These are phyloP conservation scores for Hirtodrosophila confusa DNA, from an alignment of 2,888 invertebrate genomes.

Conservation along the genomic window DNA sequence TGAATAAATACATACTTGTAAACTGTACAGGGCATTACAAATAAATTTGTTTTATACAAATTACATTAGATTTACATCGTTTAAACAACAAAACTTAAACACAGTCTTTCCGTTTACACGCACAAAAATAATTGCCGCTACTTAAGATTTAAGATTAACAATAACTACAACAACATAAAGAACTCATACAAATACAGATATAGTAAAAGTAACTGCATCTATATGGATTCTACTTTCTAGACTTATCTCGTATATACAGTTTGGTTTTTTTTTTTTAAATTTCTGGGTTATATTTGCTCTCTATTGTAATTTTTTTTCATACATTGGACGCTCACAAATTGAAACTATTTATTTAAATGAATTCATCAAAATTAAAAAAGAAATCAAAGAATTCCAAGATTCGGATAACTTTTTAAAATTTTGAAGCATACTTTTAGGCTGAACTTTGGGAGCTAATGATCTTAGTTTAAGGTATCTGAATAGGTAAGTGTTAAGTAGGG, in stretches of 20 bases:
- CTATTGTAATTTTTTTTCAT: constrained; percentile 1
- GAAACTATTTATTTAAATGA: background rate
- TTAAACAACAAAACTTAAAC: constrained; percentile 75
- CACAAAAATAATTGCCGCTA: constrained; percentile 79
- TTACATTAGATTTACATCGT: constrained; percentile 38
- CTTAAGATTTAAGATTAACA: constrained; percentile 71
- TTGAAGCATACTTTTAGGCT: constrained; percentile 33
- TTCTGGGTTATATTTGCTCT: constrained; percentile 21
- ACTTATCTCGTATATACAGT: constrained; percentile 39
- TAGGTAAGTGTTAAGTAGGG: no score
- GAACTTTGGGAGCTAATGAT: background rate
- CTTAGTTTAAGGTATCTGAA: background rate
- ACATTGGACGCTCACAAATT: constrained; percentile 11
- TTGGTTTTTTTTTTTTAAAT: constrained; percentile 30
- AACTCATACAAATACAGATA: constrained; percentile 21
- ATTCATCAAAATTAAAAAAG: background rate
- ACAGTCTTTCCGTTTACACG: constrained; percentile 81
- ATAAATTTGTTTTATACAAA: constrained; percentile 25
- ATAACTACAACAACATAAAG: constrained; percentile 49
- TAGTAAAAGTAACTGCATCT: constrained; percentile 17
- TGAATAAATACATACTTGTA: constrained; percentile 60
- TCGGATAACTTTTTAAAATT: background rate
- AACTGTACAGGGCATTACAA: constrained; percentile 58
- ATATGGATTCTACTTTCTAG: constrained; percentile 9
- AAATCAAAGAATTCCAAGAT: no score